Base-by-base conservation (phyloP, 2,888 invertebrate species). In the Sminthurides aquaticus region DNA sequence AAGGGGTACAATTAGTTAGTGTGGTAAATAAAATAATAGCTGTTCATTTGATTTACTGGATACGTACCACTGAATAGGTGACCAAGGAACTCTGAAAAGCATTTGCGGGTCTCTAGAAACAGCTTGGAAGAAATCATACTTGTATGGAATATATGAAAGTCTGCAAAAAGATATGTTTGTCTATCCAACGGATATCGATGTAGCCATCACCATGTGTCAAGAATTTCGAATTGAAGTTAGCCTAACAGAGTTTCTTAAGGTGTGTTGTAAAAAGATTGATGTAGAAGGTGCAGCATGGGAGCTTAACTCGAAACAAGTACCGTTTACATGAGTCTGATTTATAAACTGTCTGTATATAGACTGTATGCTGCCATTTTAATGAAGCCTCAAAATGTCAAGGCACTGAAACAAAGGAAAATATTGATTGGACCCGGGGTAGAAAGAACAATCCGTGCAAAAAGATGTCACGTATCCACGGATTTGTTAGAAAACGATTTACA, bases 191-290 rank as follows among this genome's bases (percentile, higher is more conserved):
- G 88, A 89, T 76, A 84, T 88, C 69, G 84, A 86, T 69, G 82
- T 84, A 8, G 86, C 87, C 27, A 84, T 89, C 71, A 85, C 85
- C 71, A 84, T 87, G 71, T 88, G 88, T 77, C 85, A 86, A 72
- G 86, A 87, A 79, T 81, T 82, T 8, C 77, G 84, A 1, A 79
- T 85, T 58, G 86, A 87, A 77, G 83, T 87, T 68, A 86, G 88
- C 75, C 85, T 88, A 64, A 86, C 87, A 1, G 82, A 85, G 68
- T 89, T 87, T 76, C 11, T 29, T 5, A 43, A 59, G 5, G 24
- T 48, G 20, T 5, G 43, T 15, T 34, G n/a, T n/a, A n/a, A n/a
- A n/a, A n/a, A n/a, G n/a, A n/a, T n/a, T n/a, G n/a, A n/a, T n/a
- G n/a, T n/a, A n/a, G n/a, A n/a, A n/a, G n/a, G n/a, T n/a, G n/a